Evolutionary conservation across 2,113 vertebrate species (phyloP).

Genomic region (Periophthalmodon schlosseri): DNA sequence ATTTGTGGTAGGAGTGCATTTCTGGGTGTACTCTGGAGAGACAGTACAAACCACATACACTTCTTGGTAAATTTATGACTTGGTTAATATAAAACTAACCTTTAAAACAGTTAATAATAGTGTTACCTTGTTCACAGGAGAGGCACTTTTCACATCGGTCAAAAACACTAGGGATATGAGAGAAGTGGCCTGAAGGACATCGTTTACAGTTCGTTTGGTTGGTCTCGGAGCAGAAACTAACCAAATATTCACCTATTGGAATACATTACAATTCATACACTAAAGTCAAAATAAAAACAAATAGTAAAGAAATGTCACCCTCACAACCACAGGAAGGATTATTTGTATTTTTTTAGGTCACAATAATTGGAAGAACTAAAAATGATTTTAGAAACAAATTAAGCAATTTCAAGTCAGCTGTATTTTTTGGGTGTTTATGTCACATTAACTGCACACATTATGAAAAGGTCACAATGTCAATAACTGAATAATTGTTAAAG

Average conservation of each 20-base stretch:
- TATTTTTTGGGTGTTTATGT: too few relatives aligned
- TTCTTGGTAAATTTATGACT: background rate
- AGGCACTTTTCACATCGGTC: constrained; percentile 45
- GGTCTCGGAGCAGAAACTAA: constrained; percentile 17
- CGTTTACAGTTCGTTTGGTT: constrained; percentile 31
- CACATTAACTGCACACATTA: too few relatives aligned
- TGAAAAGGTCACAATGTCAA: too few relatives aligned
- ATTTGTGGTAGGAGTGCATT: constrained; percentile 52
- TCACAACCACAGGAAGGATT: too few relatives aligned
- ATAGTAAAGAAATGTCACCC: too few relatives aligned
- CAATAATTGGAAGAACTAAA: background rate
- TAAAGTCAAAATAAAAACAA: background rate
- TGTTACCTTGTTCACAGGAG: constrained; percentile 59
- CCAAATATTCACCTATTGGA: constrained; percentile 41
- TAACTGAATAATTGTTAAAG: too few relatives aligned
- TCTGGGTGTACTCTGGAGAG: constrained; percentile 40
- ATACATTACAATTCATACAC: background rate
- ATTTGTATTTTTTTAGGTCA: background rate
- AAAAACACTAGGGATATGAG: background rate
- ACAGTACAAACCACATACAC: constrained; percentile 15
- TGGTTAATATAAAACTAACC: background rate
- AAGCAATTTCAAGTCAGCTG: too few relatives aligned
- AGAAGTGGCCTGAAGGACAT: constrained; percentile 32
- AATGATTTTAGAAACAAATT: too few relatives aligned
- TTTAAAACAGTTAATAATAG: background rate